These are phyloP conservation scores for Caenorhabditis becei DNA, from an alignment of 2,888 invertebrate genomes.

Conservation along the genomic window DNA sequence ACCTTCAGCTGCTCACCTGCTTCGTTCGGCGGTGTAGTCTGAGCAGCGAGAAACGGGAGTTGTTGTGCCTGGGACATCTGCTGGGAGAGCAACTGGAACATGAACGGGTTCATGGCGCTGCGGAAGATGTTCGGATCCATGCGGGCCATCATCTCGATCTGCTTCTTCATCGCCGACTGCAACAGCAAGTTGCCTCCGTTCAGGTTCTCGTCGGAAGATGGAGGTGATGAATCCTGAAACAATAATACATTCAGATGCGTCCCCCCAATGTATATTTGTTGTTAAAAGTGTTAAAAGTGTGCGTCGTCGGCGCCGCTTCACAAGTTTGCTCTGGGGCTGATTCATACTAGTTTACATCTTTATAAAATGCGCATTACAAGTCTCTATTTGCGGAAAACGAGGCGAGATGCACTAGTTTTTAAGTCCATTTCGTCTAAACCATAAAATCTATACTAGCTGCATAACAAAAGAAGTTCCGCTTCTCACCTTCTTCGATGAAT, in stretches of 20 bases:
- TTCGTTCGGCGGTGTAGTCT: constrained; percentile 38
- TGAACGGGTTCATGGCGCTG: constrained; percentile 35
- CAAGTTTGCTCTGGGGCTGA: constrained; percentile 48
- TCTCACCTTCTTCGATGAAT: constrained; percentile 54
- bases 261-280: constrained; percentile 34
- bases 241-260: background rate
- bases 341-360: constrained; percentile 61
- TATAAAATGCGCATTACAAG: constrained; percentile 43
- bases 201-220: constrained; percentile 59
- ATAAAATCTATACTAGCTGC: constrained; percentile 30
- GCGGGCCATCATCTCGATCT: constrained; percentile 57
- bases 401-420: constrained; percentile 24
- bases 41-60: constrained; percentile 13
- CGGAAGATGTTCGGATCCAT: constrained; percentile 44
- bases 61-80: constrained; percentile 26
- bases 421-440: constrained; percentile 18
- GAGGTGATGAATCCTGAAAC: constrained; percentile 61
- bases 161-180: constrained; percentile 49
- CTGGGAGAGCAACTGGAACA: constrained; percentile 34
- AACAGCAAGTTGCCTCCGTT: background rate
- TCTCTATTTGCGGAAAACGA: constrained; percentile 23
- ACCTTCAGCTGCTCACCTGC: constrained; percentile 54
- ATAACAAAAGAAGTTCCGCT: constrained; percentile 12
- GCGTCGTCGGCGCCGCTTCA: constrained; percentile 32
- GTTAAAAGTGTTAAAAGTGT: constrained; percentile 27